Percentiles rank a stretch among this genome's conserved stretches.
These are phyloP conservation scores for Cenopis cana DNA, from an alignment of 2,888 invertebrate species.

Conservation along the genomic window DNA sequence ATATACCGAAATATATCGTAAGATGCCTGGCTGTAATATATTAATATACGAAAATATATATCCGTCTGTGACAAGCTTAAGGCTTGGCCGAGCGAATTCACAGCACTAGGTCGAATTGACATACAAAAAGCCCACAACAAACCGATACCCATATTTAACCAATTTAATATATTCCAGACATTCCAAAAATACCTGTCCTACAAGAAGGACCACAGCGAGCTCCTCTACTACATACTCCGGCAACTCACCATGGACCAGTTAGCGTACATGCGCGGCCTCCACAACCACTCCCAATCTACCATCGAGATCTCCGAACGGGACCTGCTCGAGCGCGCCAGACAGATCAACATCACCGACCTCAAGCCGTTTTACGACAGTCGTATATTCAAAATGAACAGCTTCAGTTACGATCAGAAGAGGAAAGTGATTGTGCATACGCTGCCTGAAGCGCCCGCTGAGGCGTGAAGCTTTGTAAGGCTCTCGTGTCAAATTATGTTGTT, in stretches of 20 bases:
- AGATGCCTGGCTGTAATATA: too few species aligned
- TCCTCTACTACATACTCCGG: constrained; percentile 96
- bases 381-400: constrained; percentile 95
- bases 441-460: constrained; percentile 81
- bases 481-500: neutral
- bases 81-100: too few species aligned
- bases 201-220: constrained; percentile 98
- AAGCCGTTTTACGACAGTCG: constrained; percentile 96
- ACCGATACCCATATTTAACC: neutral
- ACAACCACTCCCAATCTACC: constrained; percentile 87
- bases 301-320: constrained; percentile 93
- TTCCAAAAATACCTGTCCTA: constrained; percentile 97
- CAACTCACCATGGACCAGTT: constrained; percentile 97
- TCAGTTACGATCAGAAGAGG: constrained; percentile 92
- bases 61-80: too few species aligned
- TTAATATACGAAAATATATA: too few species aligned
- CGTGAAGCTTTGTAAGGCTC: constrained; percentile 48
- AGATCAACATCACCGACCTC: constrained; percentile 95
- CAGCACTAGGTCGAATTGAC: too few species aligned
- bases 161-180: constrained; percentile 84
- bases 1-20: too few species aligned
- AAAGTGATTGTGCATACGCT: constrained; percentile 94
- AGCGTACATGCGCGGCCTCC: constrained; percentile 90
- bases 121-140: too few species aligned
- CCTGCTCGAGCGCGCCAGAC: constrained; percentile 90